Evolutionary conservation across 2,888 invertebrate genomes (phyloP).

Genomic region (Lobophora halterata): DNA sequence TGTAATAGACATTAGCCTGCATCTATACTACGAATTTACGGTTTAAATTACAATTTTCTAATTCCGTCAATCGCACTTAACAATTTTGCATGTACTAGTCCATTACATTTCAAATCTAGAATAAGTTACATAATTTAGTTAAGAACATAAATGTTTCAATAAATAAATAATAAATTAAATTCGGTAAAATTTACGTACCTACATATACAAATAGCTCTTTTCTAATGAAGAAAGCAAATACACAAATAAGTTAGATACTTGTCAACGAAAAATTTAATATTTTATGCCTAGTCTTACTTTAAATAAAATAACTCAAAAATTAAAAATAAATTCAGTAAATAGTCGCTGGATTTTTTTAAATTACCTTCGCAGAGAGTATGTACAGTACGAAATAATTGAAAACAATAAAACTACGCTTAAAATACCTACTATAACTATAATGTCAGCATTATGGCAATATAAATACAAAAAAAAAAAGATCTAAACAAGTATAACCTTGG

Average conservation of each 20-base stretch:
- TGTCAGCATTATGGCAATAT: constrained; percentile 21
- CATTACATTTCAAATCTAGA: constrained; percentile 1
- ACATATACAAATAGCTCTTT: too few species aligned
- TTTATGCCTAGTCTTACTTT: too few species aligned
- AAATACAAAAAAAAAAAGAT: background rate
- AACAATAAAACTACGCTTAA: constrained; percentile 5
- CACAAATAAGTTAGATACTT: too few species aligned
- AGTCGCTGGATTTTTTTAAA: background rate
- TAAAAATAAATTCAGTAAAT: constrained; percentile 6
- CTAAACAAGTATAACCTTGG: too few species aligned
- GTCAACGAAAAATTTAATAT: too few species aligned
- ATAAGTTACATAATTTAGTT: background rate
- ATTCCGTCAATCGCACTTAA: constrained; percentile 14
- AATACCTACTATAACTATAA: constrained; percentile 7
- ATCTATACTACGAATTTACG: constrained; percentile 18
- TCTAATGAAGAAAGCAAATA: too few species aligned
- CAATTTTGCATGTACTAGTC: background rate
- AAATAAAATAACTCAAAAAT: too few species aligned
- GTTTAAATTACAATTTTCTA: constrained; percentile 1
- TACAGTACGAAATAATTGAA: constrained; percentile 1
- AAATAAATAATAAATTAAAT: too few species aligned
- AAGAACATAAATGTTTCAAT: too few species aligned
- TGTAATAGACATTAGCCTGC: constrained; percentile 4
- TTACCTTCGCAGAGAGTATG: background rate
- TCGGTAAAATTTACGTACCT: too few species aligned